Percentiles rank a stretch among this genome's conserved stretches.
phyloP scores from a whole-genome alignment of 2,113 vertebrate species.

The Caloenas nicobarica region DNA sequence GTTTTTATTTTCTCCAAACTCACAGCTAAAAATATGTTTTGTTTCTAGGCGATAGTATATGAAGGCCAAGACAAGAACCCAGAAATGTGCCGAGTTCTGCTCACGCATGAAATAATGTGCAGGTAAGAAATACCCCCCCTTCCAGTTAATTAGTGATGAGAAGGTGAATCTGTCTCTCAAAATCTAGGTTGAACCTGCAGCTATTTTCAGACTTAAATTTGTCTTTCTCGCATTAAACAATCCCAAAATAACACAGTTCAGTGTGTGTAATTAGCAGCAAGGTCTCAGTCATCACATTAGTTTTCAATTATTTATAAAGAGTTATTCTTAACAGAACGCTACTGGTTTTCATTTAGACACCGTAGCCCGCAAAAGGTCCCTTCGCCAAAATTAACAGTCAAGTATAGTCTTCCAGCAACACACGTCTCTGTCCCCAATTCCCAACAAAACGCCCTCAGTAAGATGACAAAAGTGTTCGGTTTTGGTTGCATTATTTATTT shows the following conservation, averaged over 20 bases:
- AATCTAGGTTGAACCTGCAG: conserved; percentile 80
- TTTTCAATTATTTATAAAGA: conserved; percentile 73
- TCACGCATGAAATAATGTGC: conserved; percentile 99
- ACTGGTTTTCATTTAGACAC: conserved; percentile 63
- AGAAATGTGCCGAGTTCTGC: conserved; percentile 95
- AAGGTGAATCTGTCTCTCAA: conserved; percentile 80
- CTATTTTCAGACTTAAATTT: conserved; percentile 72
- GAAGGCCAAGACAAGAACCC: conserved; percentile 99
- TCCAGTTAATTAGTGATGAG: conserved; percentile 75
- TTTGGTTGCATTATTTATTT: too few species aligned
- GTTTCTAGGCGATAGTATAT: conserved; percentile 89
- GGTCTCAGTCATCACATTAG: conserved; percentile 51
- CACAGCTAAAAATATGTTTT: conserved; percentile 65
- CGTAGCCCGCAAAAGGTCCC: conserved; percentile 33
- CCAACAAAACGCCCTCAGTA: background rate
- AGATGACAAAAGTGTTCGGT: background rate
- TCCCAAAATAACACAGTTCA: conserved; percentile 76
- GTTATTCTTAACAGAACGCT: conserved; percentile 51
- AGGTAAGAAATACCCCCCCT: conserved; percentile 82
- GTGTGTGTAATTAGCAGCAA: conserved; percentile 79
- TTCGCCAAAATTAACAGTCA: conserved; percentile 34
- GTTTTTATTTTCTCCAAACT: conserved; percentile 32
- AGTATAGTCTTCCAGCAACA: conserved; percentile 41
- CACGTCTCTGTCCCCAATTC: background rate
- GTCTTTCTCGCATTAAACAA: conserved; percentile 73